phyloP scores from a whole-genome alignment of 92 coral and sea anemone species.

The Epizoanthus rinbou region DNA sequence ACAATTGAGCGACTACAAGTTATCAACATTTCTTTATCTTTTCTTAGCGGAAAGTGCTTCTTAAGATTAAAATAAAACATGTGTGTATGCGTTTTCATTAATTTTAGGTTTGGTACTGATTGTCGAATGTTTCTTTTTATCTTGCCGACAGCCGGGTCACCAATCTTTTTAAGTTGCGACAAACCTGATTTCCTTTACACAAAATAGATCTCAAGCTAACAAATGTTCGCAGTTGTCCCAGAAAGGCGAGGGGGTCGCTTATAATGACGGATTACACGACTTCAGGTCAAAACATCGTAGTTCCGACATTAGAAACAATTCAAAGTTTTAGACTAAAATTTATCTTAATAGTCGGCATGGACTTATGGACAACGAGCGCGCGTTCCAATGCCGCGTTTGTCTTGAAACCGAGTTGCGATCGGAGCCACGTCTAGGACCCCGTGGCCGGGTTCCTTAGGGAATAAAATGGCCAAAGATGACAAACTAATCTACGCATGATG shows the following conservation, averaged over 20 bases:
- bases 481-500: conserved; percentile 63
- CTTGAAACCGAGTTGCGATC: too few relatives aligned
- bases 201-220: not conserved
- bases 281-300: conserved; percentile 2
- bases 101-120: conserved; percentile 11
- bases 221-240: not conserved
- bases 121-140: not conserved
- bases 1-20: conserved; percentile 28
- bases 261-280: not conserved
- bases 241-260: not conserved
- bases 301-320: not conserved
- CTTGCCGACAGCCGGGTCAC: not conserved
- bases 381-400: too few relatives aligned
- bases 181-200: too few relatives aligned
- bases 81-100: conserved; percentile 10
- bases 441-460: not conserved
- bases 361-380: not conserved
- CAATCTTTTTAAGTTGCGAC: too few relatives aligned
- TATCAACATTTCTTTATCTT: conserved; percentile 26
- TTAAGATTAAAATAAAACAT: conserved; percentile 25
- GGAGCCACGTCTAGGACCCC: too few relatives aligned
- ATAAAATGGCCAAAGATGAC: conserved; percentile 63
- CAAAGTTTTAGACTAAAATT: not conserved
- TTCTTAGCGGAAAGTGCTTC: conserved; percentile 28
- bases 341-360: not conserved